Conservation (phyloP, 2,113 vertebrate species). For the Rhipidura dahli region DNA sequence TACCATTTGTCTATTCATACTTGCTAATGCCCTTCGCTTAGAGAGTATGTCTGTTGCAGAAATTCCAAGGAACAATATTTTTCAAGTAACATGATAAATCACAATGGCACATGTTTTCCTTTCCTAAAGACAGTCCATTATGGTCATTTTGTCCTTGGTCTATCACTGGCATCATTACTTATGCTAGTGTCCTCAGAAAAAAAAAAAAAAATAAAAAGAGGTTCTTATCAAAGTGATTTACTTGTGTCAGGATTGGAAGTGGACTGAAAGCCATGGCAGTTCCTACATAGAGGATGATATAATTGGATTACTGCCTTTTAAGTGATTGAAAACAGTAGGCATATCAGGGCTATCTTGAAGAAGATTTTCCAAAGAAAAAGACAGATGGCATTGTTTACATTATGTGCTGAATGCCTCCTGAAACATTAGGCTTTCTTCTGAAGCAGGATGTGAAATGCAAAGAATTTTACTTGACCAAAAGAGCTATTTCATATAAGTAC, state of each 20-base stretch:
- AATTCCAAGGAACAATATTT: constrained; percentile 44
- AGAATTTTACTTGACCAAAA: constrained; percentile 8
- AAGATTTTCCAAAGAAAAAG: constrained; percentile 70
- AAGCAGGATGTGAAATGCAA: constrained; percentile 46
- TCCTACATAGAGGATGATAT: constrained; percentile 65
- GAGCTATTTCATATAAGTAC: background rate
- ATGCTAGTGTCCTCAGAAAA: constrained; percentile 55
- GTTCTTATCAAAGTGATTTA: constrained; percentile 78
- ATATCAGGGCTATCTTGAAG: constrained; percentile 65
- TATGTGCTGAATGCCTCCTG: constrained; percentile 11
- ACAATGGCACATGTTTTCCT: constrained; percentile 20
- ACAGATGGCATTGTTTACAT: constrained; percentile 65
- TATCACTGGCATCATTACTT: constrained; percentile 68
- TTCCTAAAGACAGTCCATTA: constrained; percentile 57
- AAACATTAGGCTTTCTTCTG: constrained; percentile 1
- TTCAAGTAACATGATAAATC: constrained; percentile 44
- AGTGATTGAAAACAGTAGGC: constrained; percentile 80
- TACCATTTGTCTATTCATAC: background rate
- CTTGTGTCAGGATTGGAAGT: constrained; percentile 72
- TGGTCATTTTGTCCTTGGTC: constrained; percentile 70
- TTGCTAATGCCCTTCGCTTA: background rate
- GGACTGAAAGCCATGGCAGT: constrained; percentile 73
- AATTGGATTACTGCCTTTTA: constrained; percentile 80
- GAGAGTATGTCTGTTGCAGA: background rate
- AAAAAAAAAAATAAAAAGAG: constrained; percentile 26